These are phyloP conservation scores for Oreortyx pictus DNA, from an alignment of 2,797 vertebrate species.

Conservation along the genomic window DNA sequence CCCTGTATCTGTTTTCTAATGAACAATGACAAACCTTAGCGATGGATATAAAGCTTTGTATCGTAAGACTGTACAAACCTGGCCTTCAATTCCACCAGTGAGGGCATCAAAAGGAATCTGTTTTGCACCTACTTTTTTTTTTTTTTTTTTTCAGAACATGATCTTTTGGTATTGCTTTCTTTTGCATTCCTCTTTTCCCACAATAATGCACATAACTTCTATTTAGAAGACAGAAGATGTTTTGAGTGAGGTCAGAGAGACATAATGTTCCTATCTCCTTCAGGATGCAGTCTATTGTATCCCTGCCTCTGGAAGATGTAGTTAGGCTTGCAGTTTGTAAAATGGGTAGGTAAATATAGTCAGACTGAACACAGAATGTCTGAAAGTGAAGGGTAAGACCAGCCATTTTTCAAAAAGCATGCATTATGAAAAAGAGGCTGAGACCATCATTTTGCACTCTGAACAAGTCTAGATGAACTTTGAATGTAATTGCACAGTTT, in stretches of 20 bases:
- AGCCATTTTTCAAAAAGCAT: neutral
- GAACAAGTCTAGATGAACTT: neutral
- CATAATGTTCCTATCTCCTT: neutral
- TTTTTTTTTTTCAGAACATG: neutral
- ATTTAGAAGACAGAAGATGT: neutral
- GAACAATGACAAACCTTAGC: neutral
- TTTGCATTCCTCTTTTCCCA: neutral
- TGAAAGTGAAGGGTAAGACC: neutral
- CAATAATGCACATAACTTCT: neutral
- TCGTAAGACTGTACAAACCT: neutral
- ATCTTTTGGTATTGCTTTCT: neutral
- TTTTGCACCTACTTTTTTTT: neutral
- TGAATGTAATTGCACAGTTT: neutral
- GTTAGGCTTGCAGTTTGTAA: neutral
- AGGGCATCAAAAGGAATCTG: neutral
- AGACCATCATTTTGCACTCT: neutral
- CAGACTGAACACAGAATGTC: neutral
- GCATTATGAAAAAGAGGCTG: neutral
- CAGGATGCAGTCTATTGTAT: neutral
- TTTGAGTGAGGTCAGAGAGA: neutral
- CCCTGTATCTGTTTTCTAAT: neutral
- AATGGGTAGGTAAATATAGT: neutral
- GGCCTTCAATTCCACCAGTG: neutral
- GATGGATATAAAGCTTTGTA: neutral
- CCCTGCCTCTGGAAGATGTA: neutral